Conservation (phyloP, 2,113 vertebrate genomes). For the Colinus virginianus region DNA sequence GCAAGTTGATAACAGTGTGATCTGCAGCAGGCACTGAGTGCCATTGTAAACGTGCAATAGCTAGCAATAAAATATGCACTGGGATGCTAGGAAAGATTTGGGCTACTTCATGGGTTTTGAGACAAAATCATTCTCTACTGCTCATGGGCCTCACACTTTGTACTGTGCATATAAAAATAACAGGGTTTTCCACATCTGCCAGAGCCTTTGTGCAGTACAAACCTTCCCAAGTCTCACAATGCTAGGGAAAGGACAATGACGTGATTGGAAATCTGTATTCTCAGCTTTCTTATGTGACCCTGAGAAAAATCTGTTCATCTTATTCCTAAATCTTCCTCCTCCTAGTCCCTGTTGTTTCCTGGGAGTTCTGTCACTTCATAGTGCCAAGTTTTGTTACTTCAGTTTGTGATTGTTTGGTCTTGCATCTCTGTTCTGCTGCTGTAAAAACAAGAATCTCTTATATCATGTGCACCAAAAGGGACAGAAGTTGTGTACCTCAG, state of each 20-base stretch:
- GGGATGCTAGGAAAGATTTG: background rate
- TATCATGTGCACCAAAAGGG: background rate
- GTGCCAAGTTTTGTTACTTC: background rate
- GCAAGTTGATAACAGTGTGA: background rate
- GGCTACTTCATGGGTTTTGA: background rate
- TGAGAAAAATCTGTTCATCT: background rate
- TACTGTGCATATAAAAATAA: background rate
- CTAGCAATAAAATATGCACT: fast-evolving
- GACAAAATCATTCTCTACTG: background rate
- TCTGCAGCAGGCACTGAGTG: background rate
- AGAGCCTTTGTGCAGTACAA: background rate
- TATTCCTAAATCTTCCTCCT: background rate
- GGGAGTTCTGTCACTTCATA: background rate
- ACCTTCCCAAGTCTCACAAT: background rate
- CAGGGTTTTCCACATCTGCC: background rate
- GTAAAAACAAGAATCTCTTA: background rate
- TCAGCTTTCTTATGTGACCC: background rate
- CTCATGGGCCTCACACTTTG: background rate
- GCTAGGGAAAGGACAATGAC: background rate
- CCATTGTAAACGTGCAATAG: background rate
- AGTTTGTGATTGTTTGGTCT: background rate
- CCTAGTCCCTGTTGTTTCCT: background rate
- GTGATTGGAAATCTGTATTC: background rate
- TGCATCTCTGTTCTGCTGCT: background rate
- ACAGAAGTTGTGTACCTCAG: background rate